Evolutionary conservation across 53 echinoderm and acorn worm species (phyloP).

Genomic region (Crossaster papposus): DNA sequence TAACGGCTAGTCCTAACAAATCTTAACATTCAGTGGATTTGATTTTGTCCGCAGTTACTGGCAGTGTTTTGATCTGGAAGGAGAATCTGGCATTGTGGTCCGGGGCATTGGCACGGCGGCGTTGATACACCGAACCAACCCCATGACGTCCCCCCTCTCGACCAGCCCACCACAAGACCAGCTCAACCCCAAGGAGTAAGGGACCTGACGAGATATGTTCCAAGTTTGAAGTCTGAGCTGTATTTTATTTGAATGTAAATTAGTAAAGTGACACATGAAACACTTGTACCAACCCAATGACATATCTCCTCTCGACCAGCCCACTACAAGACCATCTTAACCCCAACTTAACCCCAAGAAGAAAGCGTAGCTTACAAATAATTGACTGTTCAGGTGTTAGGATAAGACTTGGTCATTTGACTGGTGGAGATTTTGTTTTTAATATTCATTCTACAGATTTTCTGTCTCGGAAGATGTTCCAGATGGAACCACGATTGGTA

Average conservation of each 20-base stretch:
- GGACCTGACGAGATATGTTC: not conserved
- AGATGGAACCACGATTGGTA: slow-evolving; percentile 27
- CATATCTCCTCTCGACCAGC: slow-evolving; percentile 71
- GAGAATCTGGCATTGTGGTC: slow-evolving; percentile 97
- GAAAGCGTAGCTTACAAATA: slow-evolving; percentile 38
- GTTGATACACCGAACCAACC: slow-evolving; percentile 69
- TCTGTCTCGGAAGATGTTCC: slow-evolving; percentile 27
- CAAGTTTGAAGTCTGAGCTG: not conserved
- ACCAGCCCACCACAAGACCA: slow-evolving; percentile 86
- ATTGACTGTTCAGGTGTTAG: too few species aligned
- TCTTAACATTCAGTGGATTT: not conserved
- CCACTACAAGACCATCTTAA: slow-evolving; percentile 80
- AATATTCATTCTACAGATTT: not conserved
- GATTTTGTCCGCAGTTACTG: slow-evolving; percentile 74
- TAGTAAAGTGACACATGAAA: too few species aligned
- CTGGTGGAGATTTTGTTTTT: not conserved
- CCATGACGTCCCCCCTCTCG: slow-evolving; percentile 64
- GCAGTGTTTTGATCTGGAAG: slow-evolving; percentile 98
- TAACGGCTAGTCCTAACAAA: not conserved
- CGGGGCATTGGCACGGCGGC: slow-evolving; percentile 95
- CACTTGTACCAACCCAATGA: slow-evolving; percentile 62
- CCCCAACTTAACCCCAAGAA: slow-evolving; percentile 47
- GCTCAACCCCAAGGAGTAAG: slow-evolving; percentile 59
- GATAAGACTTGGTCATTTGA: too few species aligned
- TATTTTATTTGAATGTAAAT: too few species aligned